Conservation (phyloP, 1,140 invertebrate species). For the Wiebesia pumilae region DNA sequence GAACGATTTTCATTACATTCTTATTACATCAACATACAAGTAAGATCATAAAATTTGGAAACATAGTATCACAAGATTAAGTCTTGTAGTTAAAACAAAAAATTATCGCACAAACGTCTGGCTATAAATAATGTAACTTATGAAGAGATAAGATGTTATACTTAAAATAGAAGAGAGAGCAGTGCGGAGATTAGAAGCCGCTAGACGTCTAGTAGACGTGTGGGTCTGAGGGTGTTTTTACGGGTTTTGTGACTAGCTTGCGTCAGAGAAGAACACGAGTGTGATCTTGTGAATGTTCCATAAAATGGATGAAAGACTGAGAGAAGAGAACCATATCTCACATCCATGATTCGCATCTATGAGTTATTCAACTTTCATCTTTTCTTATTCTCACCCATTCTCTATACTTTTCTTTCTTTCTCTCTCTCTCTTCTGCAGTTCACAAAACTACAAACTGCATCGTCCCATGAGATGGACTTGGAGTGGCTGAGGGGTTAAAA, state of each 20-base stretch:
- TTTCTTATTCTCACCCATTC: not conserved
- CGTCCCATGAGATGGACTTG: slow-evolving; percentile 23
- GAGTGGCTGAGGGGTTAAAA: not conserved
- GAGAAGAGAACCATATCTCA: not conserved
- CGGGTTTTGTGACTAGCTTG: slow-evolving; percentile 70
- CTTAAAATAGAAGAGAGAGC: slow-evolving; percentile 43
- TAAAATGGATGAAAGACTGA: slow-evolving; percentile 15
- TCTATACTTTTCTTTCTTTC: not conserved
- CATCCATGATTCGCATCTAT: slow-evolving; percentile 55
- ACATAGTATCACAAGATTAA: too few relatives aligned
- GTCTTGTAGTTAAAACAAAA: not conserved
- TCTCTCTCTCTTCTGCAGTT: not conserved
- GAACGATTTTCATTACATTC: too few relatives aligned
- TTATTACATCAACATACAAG: too few relatives aligned
- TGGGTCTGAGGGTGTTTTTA: slow-evolving; percentile 69
- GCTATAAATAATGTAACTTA: not conserved
- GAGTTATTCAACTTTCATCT: slow-evolving; percentile 20
- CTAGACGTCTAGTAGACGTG: slow-evolving; percentile 61
- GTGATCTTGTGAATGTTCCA: slow-evolving; percentile 49
- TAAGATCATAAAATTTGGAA: too few relatives aligned
- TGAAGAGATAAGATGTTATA: not conserved
- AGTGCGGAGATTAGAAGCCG: slow-evolving; percentile 59
- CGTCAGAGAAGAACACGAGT: slow-evolving; percentile 67
- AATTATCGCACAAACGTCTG: not conserved
- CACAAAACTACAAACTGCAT: slow-evolving; percentile 41